Evolutionary conservation across 2,113 vertebrate species (phyloP), one percentile per base, ranked within the genome.

Genomic region (Eurystomus gularis): DNA sequence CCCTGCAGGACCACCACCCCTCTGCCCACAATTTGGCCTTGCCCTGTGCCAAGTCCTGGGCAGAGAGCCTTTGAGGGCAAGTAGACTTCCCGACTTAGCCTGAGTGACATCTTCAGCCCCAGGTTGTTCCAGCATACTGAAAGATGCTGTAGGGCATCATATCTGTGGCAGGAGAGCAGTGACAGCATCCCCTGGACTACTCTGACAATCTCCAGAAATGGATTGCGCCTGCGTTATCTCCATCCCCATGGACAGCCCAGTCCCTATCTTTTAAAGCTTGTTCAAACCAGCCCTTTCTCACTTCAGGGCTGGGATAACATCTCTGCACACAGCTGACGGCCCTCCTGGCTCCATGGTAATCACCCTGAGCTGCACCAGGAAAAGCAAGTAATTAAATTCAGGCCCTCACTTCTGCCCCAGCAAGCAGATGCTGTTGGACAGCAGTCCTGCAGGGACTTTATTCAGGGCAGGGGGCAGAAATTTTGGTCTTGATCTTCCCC

Each of bases 361-460:
- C 89, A 93, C 40, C 26, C 52, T 66, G 79, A 51, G 18, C 44
- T 28, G 20, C 39, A 65, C 28, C 15, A 60, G 86, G 48, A 78
- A 71, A 81, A 89, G 42, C 12, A 78, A 64, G 29, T 88, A 91
- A 86, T 95, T 94, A 81, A 81, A 89, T 78, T 93, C 83, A 84
- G 64, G 35, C 51, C 28, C 77, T 86, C 5, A 1, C 28, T 77
- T 93, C 44, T 66, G 8, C 55, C 66, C 37, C 15, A 31, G 39
- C 33, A 57, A 62, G 64, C 64, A 85, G 48, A 78, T 62, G 42
- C 64, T 81, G 71, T 0, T 1, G 60, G 92, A 73, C 2, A 2
- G 35, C 19, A 52, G 51, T 64, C 52, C 80, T 60, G 24, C 58
- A 40, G 78, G 82, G 87, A 61, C 9, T 87, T 70, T 49, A 37